A percentile compares a stretch with the other conserved stretches of the same genome.
phyloP scores from a whole-genome alignment of 2,888 invertebrate genomes.

The Ophion ellenae region DNA sequence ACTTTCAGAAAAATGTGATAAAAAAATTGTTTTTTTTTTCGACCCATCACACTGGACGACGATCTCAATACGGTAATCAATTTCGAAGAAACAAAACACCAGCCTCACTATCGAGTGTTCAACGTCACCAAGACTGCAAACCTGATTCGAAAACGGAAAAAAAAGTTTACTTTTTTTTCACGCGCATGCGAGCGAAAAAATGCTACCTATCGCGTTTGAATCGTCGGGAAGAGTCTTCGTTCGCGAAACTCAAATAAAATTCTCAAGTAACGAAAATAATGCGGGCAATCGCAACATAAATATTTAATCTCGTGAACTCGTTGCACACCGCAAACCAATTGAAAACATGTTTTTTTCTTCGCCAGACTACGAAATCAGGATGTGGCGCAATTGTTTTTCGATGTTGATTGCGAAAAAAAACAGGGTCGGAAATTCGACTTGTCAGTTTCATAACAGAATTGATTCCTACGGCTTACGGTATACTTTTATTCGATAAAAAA shows the following conservation, averaged over 20 bases:
- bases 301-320: slow-evolving; percentile 1
- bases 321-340: background rate
- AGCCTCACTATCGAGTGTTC: too few species aligned
- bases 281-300: background rate
- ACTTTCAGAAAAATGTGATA: too few species aligned
- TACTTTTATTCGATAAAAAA: background rate
- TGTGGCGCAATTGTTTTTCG: background rate
- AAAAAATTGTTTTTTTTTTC: too few species aligned
- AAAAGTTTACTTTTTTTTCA: background rate
- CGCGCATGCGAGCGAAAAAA: too few species aligned
- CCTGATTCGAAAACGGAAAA: background rate
- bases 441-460: background rate
- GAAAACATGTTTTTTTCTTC: too few species aligned
- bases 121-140: too few species aligned
- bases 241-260: too few species aligned
- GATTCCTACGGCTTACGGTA: background rate
- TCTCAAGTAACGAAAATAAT: background rate
- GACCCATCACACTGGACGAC: too few species aligned
- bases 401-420: background rate
- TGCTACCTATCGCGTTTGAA: background rate
- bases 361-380: background rate
- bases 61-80: too few species aligned
- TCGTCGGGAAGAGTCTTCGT: too few species aligned
- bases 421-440: background rate
- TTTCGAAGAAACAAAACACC: too few species aligned